Evolutionary conservation across 2,113 vertebrate genomes (phyloP), one percentile per base, ranked within the genome.

Genomic region (Spea multiplicata): DNA sequence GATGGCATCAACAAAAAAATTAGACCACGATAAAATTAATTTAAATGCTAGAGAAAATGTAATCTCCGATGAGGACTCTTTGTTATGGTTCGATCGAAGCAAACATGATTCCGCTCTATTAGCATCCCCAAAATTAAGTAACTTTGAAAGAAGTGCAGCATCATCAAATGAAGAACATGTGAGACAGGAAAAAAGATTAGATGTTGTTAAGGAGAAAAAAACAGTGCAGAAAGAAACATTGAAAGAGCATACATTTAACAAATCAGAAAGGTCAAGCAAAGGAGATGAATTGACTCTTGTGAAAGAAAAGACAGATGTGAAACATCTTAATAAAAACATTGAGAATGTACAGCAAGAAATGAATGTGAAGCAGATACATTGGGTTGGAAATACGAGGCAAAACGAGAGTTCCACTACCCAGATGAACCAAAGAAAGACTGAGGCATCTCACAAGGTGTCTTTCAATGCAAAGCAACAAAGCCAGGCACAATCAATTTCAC

Each of bases 261-360:
- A 76, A 73, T 88, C 81, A 80, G 88, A 90, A 70, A 86, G 77
- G 84, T 84, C 80, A 84, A 85, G 78, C 74, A 77, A 55, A 71
- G 78, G 76, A 44, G 79, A 84, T 14, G 79, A 76, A 0, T 10
- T 81, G 5, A 83, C 85, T 8, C 68, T 87, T 16, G 87, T 88
- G 45, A 90, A 90, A 87, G 93, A 87, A 66, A 92, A 82, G 87
- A 91, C 93, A 85, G 94, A 90, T 87, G 92, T 93, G 53, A 95
- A 91, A 85, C 70, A 71, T 52, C 14, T 65, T 62, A 82, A 83
- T 70, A 53, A 87, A 7, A 84, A 57, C 52, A 72, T 65, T 59
- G 9, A 52, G 87, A 87, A 73, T 88, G 90, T 81, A 86, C 53
- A 49, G 89, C 88, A 66, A 87, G 52, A 75, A 78, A 84, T 67